Conservation (phyloP, 2,797 vertebrate genomes). For the Acipenser ruthenus region DNA sequence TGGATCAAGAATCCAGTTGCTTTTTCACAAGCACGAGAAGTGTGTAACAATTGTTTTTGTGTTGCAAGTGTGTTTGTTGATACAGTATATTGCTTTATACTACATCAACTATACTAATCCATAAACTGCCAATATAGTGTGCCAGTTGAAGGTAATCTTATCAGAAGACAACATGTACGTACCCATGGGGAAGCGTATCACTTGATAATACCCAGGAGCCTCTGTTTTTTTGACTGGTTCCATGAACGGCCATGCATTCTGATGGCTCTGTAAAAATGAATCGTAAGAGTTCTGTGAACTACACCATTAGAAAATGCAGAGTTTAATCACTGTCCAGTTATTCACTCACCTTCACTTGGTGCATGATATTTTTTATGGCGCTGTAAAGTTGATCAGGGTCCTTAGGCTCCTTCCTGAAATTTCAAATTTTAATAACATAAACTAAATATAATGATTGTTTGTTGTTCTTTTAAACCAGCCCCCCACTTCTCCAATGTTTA, state of each 20-base stretch:
- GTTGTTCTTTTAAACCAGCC: too few relatives aligned
- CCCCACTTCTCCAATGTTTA: too few relatives aligned
- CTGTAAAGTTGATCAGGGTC: constrained; percentile 93
- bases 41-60: too few relatives aligned
- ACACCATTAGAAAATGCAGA: background rate
- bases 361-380: constrained; percentile 88
- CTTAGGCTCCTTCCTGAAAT: constrained; percentile 86
- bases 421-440: background rate
- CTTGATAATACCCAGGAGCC: constrained; percentile 97
- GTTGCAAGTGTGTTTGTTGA: too few relatives aligned
- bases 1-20: too few relatives aligned
- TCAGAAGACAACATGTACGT: constrained; percentile 32
- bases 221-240: constrained; percentile 98
- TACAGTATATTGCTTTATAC: too few relatives aligned
- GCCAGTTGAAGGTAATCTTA: too few relatives aligned
- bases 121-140: too few relatives aligned
- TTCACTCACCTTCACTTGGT: constrained; percentile 86
- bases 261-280: constrained; percentile 76
- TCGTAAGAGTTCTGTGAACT: constrained; percentile 31
- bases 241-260: constrained; percentile 98
- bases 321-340: background rate
- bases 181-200: constrained; percentile 99
- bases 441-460: too few relatives aligned
- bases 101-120: too few relatives aligned
- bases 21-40: too few relatives aligned